These are phyloP conservation scores for Drosophila subobscura DNA, from an alignment of 1,140 invertebrate species.

Conservation along the genomic window DNA sequence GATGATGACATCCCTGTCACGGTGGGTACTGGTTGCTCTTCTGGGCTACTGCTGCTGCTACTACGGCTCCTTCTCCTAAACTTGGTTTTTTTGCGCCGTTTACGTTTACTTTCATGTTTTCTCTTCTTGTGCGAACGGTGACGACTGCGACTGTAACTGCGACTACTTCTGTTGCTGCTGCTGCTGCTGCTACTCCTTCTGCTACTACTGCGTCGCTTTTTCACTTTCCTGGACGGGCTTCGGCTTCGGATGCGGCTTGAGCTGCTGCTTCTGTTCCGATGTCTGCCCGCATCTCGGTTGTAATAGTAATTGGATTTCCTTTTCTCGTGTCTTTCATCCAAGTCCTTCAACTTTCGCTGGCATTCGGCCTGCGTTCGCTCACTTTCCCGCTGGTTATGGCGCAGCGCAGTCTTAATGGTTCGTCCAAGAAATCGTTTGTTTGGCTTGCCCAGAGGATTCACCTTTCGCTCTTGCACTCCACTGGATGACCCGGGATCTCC, in stretches of 20 bases:
- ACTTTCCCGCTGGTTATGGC: constrained; percentile 50
- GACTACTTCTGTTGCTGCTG: constrained; percentile 8
- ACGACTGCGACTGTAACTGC: constrained; percentile 28
- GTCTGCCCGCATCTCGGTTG: neutral
- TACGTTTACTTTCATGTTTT: constrained; percentile 40
- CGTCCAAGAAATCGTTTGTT: constrained; percentile 70
- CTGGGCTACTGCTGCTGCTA: constrained; percentile 11
- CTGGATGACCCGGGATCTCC: neutral
- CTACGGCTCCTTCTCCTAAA: constrained; percentile 4
- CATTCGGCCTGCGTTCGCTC: constrained; percentile 41
- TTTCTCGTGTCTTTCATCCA: constrained; percentile 45
- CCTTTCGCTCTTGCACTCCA: constrained; percentile 61
- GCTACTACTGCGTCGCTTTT: constrained; percentile 7
- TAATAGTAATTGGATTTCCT: constrained; percentile 44
- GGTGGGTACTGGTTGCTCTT: neutral
- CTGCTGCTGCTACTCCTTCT: constrained; percentile 1
- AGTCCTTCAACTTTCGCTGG: constrained; percentile 45
- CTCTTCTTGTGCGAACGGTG: constrained; percentile 15
- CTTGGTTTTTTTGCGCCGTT: constrained; percentile 31
- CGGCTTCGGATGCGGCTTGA: constrained; percentile 10
- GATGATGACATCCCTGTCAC: neutral
- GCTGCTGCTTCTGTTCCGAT: neutral
- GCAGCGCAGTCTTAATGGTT: constrained; percentile 52
- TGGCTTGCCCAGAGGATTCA: constrained; percentile 71
- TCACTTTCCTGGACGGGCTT: constrained; percentile 14